These are phyloP conservation scores for Pongo pygmaeus DNA, from an alignment of 2,113 vertebrate genomes.

Conservation along the genomic window DNA sequence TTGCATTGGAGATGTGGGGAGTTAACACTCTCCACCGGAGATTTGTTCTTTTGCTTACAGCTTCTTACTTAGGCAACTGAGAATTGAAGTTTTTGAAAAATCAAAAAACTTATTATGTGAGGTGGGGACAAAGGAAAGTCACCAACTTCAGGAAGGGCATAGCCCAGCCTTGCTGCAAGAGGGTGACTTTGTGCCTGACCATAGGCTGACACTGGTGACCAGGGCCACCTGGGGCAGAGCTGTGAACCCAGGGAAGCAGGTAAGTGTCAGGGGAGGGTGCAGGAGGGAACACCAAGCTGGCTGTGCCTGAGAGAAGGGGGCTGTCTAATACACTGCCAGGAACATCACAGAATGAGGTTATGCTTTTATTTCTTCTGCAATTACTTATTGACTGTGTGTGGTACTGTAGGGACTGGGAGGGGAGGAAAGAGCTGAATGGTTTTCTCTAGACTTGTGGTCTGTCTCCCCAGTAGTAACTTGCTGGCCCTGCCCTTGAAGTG, in stretches of 20 bases:
- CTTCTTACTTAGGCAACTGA: background rate
- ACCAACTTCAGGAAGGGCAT: background rate
- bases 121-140: background rate
- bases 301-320: background rate
- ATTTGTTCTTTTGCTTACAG: background rate
- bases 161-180: background rate
- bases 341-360: background rate
- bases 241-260: background rate
- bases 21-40: background rate
- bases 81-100: background rate
- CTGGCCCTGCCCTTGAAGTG: background rate
- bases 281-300: background rate
- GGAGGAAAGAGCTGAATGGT: background rate
- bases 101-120: background rate
- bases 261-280: fast-evolving
- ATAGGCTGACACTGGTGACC: background rate
- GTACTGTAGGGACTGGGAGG: background rate
- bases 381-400: background rate
- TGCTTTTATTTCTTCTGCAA: background rate
- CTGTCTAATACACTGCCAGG: background rate
- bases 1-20: background rate
- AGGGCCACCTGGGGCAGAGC: background rate
- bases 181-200: background rate
- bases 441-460: background rate
- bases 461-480: too few relatives aligned